phyloP scores from a whole-genome alignment of 2,888 invertebrate species.

The Dasysyrphus albostriatus region DNA sequence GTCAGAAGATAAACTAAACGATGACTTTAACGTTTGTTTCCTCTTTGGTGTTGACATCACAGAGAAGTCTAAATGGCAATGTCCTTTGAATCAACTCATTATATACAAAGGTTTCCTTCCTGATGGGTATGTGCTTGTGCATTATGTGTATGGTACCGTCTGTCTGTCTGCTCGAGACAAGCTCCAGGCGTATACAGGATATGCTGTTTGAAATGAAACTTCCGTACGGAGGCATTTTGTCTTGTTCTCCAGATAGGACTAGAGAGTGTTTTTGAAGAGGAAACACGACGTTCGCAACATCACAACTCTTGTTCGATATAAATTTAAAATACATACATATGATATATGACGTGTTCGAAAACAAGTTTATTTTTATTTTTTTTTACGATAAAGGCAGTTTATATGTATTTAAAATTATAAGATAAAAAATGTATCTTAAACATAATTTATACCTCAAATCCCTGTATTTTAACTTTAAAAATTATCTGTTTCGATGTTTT shows the following conservation, averaged over 20 bases:
- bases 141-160: neutral
- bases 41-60: conserved; percentile 33
- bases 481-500: no score
- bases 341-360: neutral
- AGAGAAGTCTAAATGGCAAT: conserved; percentile 38
- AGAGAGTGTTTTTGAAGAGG: conserved; percentile 20
- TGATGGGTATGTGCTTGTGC: neutral
- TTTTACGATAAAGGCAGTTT: neutral
- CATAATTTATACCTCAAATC: no score
- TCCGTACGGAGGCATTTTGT: conserved; percentile 46
- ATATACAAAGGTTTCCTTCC: conserved; percentile 27
- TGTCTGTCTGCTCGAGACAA: neutral
- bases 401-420: neutral
- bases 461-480: no score
- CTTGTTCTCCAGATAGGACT: neutral
- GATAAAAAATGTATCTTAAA: no score
- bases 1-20: conserved; percentile 30
- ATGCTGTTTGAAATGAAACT: conserved; percentile 42
- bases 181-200: conserved; percentile 33
- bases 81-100: conserved; percentile 46
- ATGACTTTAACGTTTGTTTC: conserved; percentile 35
- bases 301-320: neutral
- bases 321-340: neutral
- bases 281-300: conserved; percentile 16
- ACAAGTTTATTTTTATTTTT: no score